Base-by-base conservation (phyloP, 1,140 invertebrate species). In the Drosophila repleta region DNA sequence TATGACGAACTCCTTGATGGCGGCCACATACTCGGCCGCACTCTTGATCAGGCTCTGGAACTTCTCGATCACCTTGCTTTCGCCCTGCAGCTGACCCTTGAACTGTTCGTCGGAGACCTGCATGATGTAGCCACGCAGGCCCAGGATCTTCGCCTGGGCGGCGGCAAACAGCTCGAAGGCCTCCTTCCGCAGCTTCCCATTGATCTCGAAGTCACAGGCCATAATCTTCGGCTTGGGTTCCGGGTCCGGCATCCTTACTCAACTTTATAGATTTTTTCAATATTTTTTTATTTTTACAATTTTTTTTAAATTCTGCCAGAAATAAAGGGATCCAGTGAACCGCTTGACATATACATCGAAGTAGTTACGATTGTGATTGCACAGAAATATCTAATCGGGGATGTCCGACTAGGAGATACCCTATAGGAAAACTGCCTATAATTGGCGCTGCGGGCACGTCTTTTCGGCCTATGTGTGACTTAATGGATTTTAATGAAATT, bases 1-100 rank as follows among this genome's bases (percentile, higher is more conserved):
- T 3, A 87, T 70, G n/a, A 74, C 13, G 26, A 87, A 83, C 58
- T 83, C 76, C 62, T 79, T 83, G 24, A 87, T 43, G 51, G 79
- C 79, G 1, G 68, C 51, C 41, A 88, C 60, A 26, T 74, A 87
- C n/a, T 83, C 83, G 5, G 20, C 49, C 6, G 83, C 83, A 6
- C 64, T 37, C 18, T 49, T 10, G 5, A 87, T 48, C 0, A 88
- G 13, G n/a, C 76, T 41, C 39, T 83, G 53, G n/a, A 88, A 87
- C 11, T 56, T 37, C 29, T 87, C 83, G 6, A 87, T 88, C 29
- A 87, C 49, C 17, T 67, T 49, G 15, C 65, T 71, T 53, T 88
- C 75, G 8, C 83, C 83, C 72, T 87, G 58, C 17, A 88, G 41
- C 17, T 49, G 37, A 0, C 83, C 83, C 58, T 61, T 72, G 35